Conservation (phyloP, 2,797 vertebrate genomes). For the Urophycis tenuis region DNA sequence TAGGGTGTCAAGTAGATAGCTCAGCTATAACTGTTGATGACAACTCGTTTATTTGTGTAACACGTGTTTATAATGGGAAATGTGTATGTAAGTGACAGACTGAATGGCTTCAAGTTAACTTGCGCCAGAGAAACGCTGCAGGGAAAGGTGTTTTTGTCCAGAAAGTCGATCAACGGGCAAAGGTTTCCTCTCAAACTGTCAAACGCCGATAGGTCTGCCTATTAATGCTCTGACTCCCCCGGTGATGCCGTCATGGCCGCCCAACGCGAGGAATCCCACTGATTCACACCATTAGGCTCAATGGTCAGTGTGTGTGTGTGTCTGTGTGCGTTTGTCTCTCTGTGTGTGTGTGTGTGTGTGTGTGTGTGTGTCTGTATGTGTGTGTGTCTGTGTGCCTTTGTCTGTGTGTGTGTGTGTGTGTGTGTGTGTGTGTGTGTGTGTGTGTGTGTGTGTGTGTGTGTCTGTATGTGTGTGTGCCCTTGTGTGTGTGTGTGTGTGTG, state of each 20-base stretch:
- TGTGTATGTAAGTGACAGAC: not conserved
- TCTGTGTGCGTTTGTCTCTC: constrained; percentile 8
- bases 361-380: not conserved
- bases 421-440: not conserved
- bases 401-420: constrained; percentile 2
- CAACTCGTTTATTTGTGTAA: not conserved
- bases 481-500: not conserved
- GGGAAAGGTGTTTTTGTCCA: not conserved
- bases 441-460: not conserved
- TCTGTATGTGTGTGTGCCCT: not conserved
- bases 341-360: not conserved
- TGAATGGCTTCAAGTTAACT: not conserved
- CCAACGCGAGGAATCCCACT: constrained; percentile 49
- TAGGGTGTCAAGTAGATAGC: not conserved
- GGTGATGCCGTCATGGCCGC: constrained; percentile 46
- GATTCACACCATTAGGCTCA: constrained; percentile 57
- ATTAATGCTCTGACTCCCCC: constrained; percentile 41
- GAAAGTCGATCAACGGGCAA: not conserved
- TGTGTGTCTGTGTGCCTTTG: constrained; percentile 2
- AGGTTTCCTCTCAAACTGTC: constrained; percentile 6
- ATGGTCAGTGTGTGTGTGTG: constrained; percentile 28
- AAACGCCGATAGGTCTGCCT: constrained; percentile 27
- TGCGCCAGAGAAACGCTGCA: not conserved
- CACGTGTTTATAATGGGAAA: not conserved
- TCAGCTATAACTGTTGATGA: not conserved